Conservation (phyloP, 2,888 invertebrate genomes). For the Alcis repandata region DNA sequence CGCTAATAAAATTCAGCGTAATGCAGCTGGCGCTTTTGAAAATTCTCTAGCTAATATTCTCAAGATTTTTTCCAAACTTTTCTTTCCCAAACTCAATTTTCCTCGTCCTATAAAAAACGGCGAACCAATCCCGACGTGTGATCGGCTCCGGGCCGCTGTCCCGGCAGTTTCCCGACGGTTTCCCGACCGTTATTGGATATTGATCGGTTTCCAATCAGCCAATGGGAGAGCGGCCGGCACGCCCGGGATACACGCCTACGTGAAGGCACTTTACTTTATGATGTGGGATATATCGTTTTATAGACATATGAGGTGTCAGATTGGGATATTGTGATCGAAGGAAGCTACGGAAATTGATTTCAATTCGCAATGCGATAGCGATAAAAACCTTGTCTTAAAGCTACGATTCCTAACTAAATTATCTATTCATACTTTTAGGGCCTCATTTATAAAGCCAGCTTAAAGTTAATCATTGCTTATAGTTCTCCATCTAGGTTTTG, state of each 20-base stretch:
- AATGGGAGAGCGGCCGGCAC: slow-evolving; percentile 70
- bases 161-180: slow-evolving; percentile 17
- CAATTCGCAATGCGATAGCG: too few relatives aligned
- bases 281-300: not conserved
- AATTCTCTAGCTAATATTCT: not conserved
- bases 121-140: slow-evolving; percentile 36
- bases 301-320: slow-evolving; percentile 17
- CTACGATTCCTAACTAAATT: too few relatives aligned
- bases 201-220: slow-evolving; percentile 85
- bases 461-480: too few relatives aligned
- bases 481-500: too few relatives aligned
- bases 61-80: not conserved
- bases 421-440: too few relatives aligned
- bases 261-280: slow-evolving; percentile 7
- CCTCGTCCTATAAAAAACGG: slow-evolving; percentile 22
- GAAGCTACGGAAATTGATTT: too few relatives aligned
- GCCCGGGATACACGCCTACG: slow-evolving; percentile 74
- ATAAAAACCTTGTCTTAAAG: too few relatives aligned
- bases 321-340: too few relatives aligned
- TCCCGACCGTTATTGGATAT: slow-evolving; percentile 74
- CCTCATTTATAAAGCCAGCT: too few relatives aligned
- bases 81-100: slow-evolving; percentile 3
- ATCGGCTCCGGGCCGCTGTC: slow-evolving; percentile 28
- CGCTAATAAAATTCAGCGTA: too few relatives aligned
- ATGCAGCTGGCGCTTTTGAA: too few relatives aligned